Base-by-base conservation (phyloP, 2,113 vertebrate genomes). In the Picathartes gymnocephalus region DNA sequence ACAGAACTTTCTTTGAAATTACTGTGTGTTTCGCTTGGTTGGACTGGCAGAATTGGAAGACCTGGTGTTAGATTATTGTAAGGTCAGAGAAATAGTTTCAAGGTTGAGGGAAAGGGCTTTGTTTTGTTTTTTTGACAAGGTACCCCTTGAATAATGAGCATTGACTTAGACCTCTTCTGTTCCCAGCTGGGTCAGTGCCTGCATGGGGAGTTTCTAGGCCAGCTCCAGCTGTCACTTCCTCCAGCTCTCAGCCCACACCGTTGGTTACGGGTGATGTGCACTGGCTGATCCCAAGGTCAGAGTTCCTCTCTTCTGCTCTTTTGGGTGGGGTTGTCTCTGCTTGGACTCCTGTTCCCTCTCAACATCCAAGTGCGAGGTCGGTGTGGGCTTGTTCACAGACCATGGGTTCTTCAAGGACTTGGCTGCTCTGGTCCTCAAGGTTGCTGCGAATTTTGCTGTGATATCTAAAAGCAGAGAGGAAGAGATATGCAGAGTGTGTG, bases 161-260 rank as follows among this genome's bases (percentile, higher is more conserved):
- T 21, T 72, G 45, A 19, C 10, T 44, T 74, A 10, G 64, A 61
- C 51, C 15, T 58, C 57, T 57, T 31, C 24, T 1, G 0, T n/a
- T 70, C 42, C 48, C 73, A 30, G 23, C 13, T 27, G 57, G 31
- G n/a, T 76, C 3, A 9, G 0, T n/a, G 47, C 22, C n/a, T 2
- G 6, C 5, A 0, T 15, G 45, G 44, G 51, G 27, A 40, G n/a
- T 56, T 45, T 50, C 42, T 25, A 27, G 6, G 30, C 17, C 16
- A 13, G 53, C 50, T 65, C 44, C 15, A 30, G 58, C 21, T 39
- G 10, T 33, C 22, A 13, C n/a, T 25, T 69, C 12, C 31, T 54
- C 27, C 27, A 31, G 0, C 33, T 58, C 45, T 30, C 19, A 81
- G 23, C 17, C 9, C 0, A 0, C 7, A 1, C 8, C 3, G 1